These are phyloP conservation scores for Peromyscus californicus DNA, from an alignment of 2,113 vertebrate species.

Conservation along the genomic window DNA sequence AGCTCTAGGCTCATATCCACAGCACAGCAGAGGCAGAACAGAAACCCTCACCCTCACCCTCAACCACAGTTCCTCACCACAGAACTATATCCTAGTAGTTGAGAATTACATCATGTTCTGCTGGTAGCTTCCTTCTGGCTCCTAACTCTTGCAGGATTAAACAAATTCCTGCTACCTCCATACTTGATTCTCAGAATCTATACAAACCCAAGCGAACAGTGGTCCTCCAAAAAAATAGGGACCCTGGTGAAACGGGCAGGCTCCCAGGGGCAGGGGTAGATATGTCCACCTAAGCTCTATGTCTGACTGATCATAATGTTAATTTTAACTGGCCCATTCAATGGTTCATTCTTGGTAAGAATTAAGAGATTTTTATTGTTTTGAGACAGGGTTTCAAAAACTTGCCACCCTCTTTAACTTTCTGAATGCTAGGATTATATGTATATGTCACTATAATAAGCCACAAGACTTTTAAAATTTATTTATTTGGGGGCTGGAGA, in stretches of 20 bases:
- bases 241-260: not conserved
- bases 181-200: not conserved
- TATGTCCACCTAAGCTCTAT: not conserved
- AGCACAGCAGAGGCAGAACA: not conserved
- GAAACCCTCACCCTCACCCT: not conserved
- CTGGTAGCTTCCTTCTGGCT: not conserved
- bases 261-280: not conserved
- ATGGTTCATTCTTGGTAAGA: not conserved
- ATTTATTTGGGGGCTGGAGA: not conserved
- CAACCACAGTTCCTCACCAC: not conserved
- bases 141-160: not conserved
- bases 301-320: not conserved
- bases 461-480: not conserved
- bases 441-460: not conserved
- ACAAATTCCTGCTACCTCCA: too few species aligned
- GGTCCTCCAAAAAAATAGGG: not conserved
- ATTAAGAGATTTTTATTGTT: not conserved
- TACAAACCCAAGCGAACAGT: not conserved
- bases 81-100: not conserved
- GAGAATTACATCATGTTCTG: not conserved
- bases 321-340: not conserved
- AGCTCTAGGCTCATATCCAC: not conserved
- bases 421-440: not conserved
- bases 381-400: not conserved
- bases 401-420: not conserved